Conservation (phyloP, 2,797 vertebrate species). For the Crocidura indochinensis region DNA sequence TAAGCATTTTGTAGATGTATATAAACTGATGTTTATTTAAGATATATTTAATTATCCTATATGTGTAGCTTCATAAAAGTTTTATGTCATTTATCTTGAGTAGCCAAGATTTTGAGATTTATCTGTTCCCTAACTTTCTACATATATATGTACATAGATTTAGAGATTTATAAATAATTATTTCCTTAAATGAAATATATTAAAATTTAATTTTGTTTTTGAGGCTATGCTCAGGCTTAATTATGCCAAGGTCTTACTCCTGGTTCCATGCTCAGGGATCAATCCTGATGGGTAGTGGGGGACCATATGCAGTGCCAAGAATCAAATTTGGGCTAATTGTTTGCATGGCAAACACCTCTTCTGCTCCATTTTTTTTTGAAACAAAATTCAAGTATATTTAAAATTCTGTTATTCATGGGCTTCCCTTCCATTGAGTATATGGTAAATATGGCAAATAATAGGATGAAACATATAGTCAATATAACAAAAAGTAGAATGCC, state of each 20-base stretch:
- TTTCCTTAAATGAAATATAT: constrained; percentile 21
- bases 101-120: constrained; percentile 12
- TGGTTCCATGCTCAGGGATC: too few relatives aligned
- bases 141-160: not conserved
- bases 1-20: constrained; percentile 8
- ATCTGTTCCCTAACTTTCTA: not conserved
- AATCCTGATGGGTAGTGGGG: too few relatives aligned
- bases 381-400: not conserved
- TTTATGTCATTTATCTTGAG: constrained; percentile 18
- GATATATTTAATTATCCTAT: constrained; percentile 27
- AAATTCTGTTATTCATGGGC: not conserved
- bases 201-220: not conserved
- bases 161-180: constrained; percentile 13
- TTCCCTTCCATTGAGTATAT: not conserved
- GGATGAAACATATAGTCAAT: not conserved
- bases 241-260: too few relatives aligned
- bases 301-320: too few relatives aligned
- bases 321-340: too few relatives aligned
- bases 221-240: too few relatives aligned
- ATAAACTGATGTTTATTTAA: not conserved
- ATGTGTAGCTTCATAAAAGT: constrained; percentile 7
- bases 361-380: too few relatives aligned
- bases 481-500: not conserved
- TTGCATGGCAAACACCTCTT: too few relatives aligned
- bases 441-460: not conserved